A percentile compares a stretch with the other conserved stretches of the same genome.
These are phyloP conservation scores for Cephalopterus ornatus DNA, from an alignment of 2,113 vertebrate genomes.

Conservation along the genomic window DNA sequence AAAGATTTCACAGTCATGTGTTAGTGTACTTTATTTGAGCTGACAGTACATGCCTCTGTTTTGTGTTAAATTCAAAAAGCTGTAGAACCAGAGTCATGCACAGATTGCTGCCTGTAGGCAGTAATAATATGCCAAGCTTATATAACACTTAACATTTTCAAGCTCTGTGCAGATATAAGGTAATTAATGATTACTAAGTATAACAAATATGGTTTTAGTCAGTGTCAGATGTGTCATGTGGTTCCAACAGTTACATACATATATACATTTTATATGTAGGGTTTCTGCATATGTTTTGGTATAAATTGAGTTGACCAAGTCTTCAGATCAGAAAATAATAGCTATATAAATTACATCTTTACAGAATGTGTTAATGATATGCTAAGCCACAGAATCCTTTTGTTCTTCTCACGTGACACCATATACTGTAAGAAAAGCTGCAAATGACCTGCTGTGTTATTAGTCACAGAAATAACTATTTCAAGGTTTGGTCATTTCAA, in stretches of 20 bases:
- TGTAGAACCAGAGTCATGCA: background rate
- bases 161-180: background rate
- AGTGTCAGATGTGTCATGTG: background rate
- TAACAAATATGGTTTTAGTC: background rate
- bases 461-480: background rate
- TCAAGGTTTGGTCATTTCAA: background rate
- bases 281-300: background rate
- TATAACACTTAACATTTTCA: background rate
- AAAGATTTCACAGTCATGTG: background rate
- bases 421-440: background rate
- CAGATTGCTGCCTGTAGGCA: constrained; percentile 11
- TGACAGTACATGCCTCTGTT: background rate
- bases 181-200: background rate
- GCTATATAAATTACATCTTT: background rate
- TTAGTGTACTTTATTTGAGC: constrained; percentile 10
- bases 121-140: constrained; percentile 9
- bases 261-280: background rate
- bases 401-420: background rate
- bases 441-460: background rate
- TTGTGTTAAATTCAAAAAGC: background rate
- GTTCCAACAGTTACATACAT: background rate
- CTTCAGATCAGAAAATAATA: background rate
- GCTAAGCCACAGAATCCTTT: background rate
- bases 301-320: background rate
- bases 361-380: background rate